Base-by-base conservation (phyloP, 1,140 invertebrate species). In the Prorops nasuta region DNA sequence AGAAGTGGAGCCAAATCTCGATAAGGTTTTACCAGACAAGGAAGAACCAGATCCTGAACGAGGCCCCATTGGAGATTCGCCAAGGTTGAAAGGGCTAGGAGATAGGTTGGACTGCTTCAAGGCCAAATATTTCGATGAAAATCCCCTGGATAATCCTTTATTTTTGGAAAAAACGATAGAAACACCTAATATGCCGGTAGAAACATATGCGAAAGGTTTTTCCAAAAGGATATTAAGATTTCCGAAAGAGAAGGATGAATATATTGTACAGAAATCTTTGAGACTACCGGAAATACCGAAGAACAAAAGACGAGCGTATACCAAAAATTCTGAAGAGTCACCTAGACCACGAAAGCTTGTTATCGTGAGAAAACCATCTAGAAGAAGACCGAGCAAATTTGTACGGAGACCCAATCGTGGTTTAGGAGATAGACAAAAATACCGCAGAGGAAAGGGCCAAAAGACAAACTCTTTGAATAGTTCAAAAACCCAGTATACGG, bases 31-130 rank as follows among this genome's bases (percentile, higher is more conserved):
- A 3, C 77, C 78, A 3, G 47, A 68, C 16, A 62, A 68, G 34
- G 67, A 73, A 16, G 66, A 77, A 46, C 56, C 67, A 7, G 46
- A 43, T 0, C 48, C 58, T 2, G 66, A 76, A 34, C 50, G 44
- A 74, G 71, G 60, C 3, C 65, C 49, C 3, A 64, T 64, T 7
- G 56, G 63, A 31, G 51, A 72, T 49, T 35, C 61, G 2, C 77
- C 78, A 4, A 70, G 79, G 48, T 56, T 84, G 9, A 53, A 51
- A 37, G 82, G 82, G 9, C 69, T 89, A 8, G 86, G 86, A 3
- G 83, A 88, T 54, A 85, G 84, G 74, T 82, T 90, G n/a, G 83
- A 86, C 51, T 90, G 88, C 62, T 83, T 86, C 15, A 87, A 86
- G 70, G 73, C 73, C 3, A 87, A 86, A 74, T 89, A 84, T 72